Conservation (phyloP, 2,888 invertebrate species). For the Myopa tessellatipennis region DNA sequence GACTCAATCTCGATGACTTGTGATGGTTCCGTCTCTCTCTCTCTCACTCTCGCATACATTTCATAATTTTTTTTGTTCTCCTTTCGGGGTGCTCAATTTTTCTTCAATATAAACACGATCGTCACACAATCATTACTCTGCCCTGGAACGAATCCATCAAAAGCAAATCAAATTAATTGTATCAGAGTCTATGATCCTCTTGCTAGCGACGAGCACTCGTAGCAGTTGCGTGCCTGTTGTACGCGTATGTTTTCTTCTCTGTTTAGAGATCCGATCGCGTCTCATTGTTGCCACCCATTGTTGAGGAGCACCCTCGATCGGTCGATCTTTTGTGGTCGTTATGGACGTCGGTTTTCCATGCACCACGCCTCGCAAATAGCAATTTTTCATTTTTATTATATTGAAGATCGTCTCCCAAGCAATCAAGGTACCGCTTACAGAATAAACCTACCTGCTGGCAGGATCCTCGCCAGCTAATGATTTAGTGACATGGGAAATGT, state of each 20-base stretch:
- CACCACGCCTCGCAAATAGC: slow-evolving; percentile 50
- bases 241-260: no score
- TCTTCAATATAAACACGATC: slow-evolving; percentile 35
- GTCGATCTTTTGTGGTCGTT: slow-evolving; percentile 19
- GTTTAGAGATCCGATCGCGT: no score
- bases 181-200: slow-evolving; percentile 45
- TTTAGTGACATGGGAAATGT: slow-evolving; percentile 48
- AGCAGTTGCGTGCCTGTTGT: background rate
- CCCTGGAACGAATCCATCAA: slow-evolving; percentile 54
- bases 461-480: slow-evolving; percentile 36
- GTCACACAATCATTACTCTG: slow-evolving; percentile 46
- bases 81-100: background rate
- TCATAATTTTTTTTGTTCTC: no score
- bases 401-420: background rate
- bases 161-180: slow-evolving; percentile 53
- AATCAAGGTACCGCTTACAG: background rate
- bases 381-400: slow-evolving; percentile 51
- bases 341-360: slow-evolving; percentile 6
- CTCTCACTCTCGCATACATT: background rate
- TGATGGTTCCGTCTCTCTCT: background rate
- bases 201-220: background rate
- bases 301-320: background rate
- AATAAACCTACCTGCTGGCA: slow-evolving; percentile 35
- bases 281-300: background rate
- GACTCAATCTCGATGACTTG: background rate